Conservation (phyloP, 2,888 invertebrate genomes). For the Salpingus planirostris region DNA sequence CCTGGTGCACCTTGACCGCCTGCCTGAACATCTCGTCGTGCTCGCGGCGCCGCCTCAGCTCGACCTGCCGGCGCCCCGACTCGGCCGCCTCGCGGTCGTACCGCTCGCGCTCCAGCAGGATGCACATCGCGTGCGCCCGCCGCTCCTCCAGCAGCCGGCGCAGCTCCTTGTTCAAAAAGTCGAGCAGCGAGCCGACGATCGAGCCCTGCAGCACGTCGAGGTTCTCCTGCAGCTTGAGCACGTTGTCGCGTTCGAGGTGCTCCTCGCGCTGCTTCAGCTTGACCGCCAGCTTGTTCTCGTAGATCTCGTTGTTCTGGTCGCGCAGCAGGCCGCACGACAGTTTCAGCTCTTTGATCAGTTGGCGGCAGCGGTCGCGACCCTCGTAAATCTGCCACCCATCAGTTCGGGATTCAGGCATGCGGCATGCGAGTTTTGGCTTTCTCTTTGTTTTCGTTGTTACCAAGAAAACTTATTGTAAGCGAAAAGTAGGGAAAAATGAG, state of each 20-base stretch:
- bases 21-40: conserved; percentile 76
- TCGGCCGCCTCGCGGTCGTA: conserved; percentile 70
- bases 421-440: too few relatives aligned
- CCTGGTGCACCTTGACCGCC: conserved; percentile 48
- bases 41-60: conserved; percentile 60
- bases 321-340: conserved; percentile 57
- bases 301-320: conserved; percentile 41
- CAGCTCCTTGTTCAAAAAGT: conserved; percentile 70
- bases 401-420: too few relatives aligned
- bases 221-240: conserved; percentile 49
- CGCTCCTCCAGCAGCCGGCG: conserved; percentile 67
- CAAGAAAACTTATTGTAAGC: too few relatives aligned
- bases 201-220: conserved; percentile 63
- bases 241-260: conserved; percentile 12
- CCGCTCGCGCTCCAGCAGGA: conserved; percentile 70
- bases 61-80: conserved; percentile 67
- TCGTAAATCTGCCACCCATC: conserved; percentile 62
- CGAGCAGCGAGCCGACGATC: conserved; percentile 62
- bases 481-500: too few relatives aligned
- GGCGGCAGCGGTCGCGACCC: conserved; percentile 58
- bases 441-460: too few relatives aligned
- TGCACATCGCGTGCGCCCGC: conserved; percentile 66
- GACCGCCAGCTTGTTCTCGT: conserved; percentile 28
- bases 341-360: conserved; percentile 63
- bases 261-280: conserved; percentile 34